Evolutionary conservation across 2,113 vertebrate genomes (phyloP).

Genomic region (Geothlypis trichas): DNA sequence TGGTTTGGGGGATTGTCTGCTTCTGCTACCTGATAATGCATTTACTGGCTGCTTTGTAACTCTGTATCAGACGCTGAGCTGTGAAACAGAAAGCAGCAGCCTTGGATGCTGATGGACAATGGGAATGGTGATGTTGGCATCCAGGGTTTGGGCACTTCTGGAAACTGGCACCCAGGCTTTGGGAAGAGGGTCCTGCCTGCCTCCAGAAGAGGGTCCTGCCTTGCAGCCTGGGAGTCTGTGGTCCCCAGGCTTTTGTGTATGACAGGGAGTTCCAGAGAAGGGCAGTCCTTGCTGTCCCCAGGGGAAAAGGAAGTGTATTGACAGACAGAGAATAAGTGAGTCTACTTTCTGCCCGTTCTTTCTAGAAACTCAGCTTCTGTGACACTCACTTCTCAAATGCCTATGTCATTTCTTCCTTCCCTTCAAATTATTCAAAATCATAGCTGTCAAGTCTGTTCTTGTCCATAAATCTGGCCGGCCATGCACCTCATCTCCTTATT

Average conservation of each 20-base stretch:
- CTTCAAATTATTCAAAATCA: background rate
- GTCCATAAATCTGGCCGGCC: background rate
- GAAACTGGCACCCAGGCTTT: background rate
- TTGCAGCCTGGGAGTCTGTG: background rate
- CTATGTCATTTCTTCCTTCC: fast-evolving
- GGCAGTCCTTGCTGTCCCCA: background rate
- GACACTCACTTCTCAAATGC: background rate
- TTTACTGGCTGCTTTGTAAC: background rate
- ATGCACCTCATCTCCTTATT: background rate
- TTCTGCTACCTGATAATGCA: background rate
- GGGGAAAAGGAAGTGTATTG: background rate
- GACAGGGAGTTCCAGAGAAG: background rate
- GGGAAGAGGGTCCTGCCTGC: background rate
- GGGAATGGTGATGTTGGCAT: background rate
- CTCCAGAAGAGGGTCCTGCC: background rate
- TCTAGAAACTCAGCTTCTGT: background rate
- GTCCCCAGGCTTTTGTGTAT: fast-evolving
- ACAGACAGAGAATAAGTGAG: background rate
- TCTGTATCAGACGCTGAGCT: background rate
- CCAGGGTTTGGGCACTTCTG: fast-evolving
- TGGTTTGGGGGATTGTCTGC: background rate
- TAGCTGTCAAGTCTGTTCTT: background rate
- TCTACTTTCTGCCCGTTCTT: background rate
- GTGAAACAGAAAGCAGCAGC: background rate
- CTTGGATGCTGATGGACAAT: fast-evolving